These are phyloP conservation scores for Excalfactoria chinensis DNA, from an alignment of 2,113 vertebrate species.

Conservation along the genomic window DNA sequence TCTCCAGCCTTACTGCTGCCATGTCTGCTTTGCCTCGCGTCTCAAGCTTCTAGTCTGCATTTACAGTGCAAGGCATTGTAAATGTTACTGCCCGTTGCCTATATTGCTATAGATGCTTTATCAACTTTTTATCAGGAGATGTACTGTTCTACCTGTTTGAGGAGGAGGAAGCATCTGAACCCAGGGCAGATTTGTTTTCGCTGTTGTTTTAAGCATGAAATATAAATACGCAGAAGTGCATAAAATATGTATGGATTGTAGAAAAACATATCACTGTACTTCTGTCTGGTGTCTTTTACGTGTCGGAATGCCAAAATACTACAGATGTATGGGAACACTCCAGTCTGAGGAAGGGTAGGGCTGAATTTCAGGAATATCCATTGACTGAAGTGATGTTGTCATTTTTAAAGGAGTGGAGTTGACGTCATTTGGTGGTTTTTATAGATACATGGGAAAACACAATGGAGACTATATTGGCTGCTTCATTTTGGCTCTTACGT, in stretches of 20 bases:
- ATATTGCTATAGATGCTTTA: neutral
- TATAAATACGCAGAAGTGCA: neutral
- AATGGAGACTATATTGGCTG: neutral
- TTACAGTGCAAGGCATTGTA: neutral
- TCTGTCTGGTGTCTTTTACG: neutral
- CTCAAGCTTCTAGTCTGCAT: constrained; percentile 4
- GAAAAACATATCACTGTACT: neutral
- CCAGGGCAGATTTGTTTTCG: neutral
- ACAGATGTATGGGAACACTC: neutral
- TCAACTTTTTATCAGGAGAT: constrained; percentile 33
- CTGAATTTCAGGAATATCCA: neutral
- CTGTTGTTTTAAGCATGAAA: neutral
- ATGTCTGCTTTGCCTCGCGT: neutral
- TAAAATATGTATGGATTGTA: constrained; percentile 14
- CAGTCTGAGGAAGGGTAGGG: neutral
- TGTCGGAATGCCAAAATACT: neutral
- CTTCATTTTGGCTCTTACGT: neutral
- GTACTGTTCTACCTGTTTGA: neutral
- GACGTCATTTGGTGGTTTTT: neutral
- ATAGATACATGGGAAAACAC: neutral
- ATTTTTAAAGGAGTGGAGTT: neutral
- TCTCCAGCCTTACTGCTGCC: neutral
- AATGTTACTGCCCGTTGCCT: neutral
- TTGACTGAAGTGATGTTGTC: neutral
- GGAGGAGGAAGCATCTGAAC: neutral